Base-by-base conservation (phyloP, 2,797 vertebrate genomes). In the Cygnus olor region DNA sequence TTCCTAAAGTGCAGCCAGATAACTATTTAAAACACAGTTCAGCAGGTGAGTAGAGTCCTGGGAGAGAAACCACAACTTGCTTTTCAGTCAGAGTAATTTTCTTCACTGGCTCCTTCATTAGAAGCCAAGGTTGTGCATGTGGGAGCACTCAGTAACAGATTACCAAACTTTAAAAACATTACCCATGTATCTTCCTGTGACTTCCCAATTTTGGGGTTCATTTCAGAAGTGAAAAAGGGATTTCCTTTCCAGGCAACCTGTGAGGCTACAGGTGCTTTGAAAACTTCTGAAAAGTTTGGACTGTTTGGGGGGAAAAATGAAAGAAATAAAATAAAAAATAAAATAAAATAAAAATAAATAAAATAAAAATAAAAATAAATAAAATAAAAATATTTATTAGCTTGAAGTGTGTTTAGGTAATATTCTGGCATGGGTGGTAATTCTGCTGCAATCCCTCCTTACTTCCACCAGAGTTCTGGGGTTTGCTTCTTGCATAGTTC, bases 81-180 rank as follows among this genome's bases (percentile, higher is more conserved):
- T 57, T 89, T 97, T 97, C 88, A 95, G 87, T 84, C 77, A 85
- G 73, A 87, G 86, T 45, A 86, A 86, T 92, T 96, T 97, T 85
- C 86, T 85, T 81, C 61, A 15, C 89, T 40, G 65, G 57, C 78
- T 85, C 22, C 53, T 30, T 88, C 4, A 2, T 61, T 71, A 96
- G 95, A 85, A 80, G 13, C 38, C 73, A 38, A 38, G 4, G 4
- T 36, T 7, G 12, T 34, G 57, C 73, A 71, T 30, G 56, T 69
- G 88, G 87, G 80, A 97, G 64, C 80, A 69, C 85, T 87, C 94
- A 80, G 71, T 65, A 80, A 32, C 1, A 91, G 66, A 93, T 60
- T 69, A 82, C 22, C 30, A 30, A 91, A 81, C 85, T 64, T 58
- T n/a, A 45, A 74, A 73, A 85, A 68, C 57, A 80, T 83, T 90